Evolutionary conservation across 30 jellyfish, hydroid and myxozoan species (phyloP), one percentile per base, ranked within the genome.

Genomic region (Hydractinia echinata): DNA sequence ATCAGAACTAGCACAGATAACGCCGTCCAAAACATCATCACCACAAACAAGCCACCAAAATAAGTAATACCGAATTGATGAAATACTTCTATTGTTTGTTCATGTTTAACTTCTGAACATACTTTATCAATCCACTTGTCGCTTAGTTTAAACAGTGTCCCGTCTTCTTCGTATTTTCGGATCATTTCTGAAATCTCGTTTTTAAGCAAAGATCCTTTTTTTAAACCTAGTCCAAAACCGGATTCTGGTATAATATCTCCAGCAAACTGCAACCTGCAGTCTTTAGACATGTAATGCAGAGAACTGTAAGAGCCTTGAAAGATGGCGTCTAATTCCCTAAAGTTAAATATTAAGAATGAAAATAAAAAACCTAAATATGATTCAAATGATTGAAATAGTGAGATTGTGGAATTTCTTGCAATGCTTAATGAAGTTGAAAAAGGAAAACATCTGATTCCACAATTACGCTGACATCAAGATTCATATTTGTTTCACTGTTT

Each of bases 171-270:
- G 52, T 76, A 76, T 6, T 10, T 20, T 1, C 76, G 51, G 15
- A 76, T 53, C 73, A 55, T 15, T 19, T 76, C 84, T 8, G 77
- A 52, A 0, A 76, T 44, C 19, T 21, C 19, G 15, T 39, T 10
- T 21, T 54, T 76, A 8, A 76, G 21, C 1, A 19, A 13, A 13
- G 76, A 48, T 7, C 76, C 76, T 18, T 76, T 76, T 16, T 76
- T 76, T 7, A 76, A 77, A 6, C 78, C 84, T 18, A 76, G 18
- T n/a, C 84, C 84, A 76, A 15, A 55, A 8, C 84, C 84, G 10
- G 84, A 77, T 8, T 76, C 84, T 76, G 19, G 76, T 18, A 76
- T 52, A 0, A 77, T 11, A 6, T 53, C 51, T 16, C 84, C 84
- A 55, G 84, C 84, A 53, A 76, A 55, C 16, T 54, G 84, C 54